These are phyloP conservation scores for Oithona nana DNA, from an alignment of 2,888 invertebrate species.

Conservation along the genomic window DNA sequence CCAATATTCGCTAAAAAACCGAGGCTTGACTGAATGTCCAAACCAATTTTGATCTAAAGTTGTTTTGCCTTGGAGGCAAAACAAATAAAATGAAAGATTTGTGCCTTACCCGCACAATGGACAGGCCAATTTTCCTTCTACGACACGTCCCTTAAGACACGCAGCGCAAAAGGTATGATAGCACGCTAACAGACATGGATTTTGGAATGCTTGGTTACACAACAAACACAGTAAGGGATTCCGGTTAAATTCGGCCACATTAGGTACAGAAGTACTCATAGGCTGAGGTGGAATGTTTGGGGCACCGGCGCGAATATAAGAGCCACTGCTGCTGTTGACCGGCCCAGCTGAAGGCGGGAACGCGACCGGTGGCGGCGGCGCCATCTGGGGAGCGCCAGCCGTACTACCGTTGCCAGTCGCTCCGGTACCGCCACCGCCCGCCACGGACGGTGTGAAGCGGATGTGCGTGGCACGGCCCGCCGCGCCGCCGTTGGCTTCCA, in stretches of 20 bases:
- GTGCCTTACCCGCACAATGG: constrained; percentile 43
- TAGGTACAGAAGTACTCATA: neutral
- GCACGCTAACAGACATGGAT: constrained; percentile 46
- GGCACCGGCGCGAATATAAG: neutral
- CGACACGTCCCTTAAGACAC: constrained; percentile 41
- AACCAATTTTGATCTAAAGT: too few species aligned
- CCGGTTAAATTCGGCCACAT: neutral
- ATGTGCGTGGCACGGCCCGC: neutral
- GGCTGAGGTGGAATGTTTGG: neutral
- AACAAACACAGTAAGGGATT: constrained; percentile 43
- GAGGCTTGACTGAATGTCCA: too few species aligned
- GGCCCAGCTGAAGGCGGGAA: neutral
- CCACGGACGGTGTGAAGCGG: too few species aligned
- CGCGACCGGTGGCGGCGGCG: too few species aligned
- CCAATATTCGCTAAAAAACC: too few species aligned
- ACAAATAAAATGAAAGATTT: neutral
- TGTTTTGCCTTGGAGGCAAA: too few species aligned
- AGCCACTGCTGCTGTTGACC: neutral
- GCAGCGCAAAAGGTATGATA: constrained; percentile 49
- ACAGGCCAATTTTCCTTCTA: constrained; percentile 42
- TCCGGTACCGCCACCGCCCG: too few species aligned
- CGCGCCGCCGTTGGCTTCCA: neutral
- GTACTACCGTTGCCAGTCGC: neutral
- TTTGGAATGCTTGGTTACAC: constrained; percentile 46
- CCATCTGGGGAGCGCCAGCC: too few species aligned